Evolutionary conservation across 2,888 invertebrate species (phyloP), one percentile per base, ranked within the genome.

Genomic region (Cheilosia impressa): DNA sequence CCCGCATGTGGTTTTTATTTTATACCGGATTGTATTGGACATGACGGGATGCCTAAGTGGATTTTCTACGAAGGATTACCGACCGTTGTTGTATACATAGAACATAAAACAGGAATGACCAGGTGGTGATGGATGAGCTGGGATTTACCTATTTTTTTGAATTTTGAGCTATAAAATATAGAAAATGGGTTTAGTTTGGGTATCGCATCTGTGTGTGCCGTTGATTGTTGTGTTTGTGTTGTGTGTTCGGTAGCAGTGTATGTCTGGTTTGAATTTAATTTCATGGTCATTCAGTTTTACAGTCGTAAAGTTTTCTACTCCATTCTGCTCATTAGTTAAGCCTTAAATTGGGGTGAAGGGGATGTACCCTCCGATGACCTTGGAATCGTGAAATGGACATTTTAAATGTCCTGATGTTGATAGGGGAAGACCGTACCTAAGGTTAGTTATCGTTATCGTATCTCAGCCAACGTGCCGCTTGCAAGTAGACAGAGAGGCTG

Each of bases 11-110:
- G 38, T 38, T 38, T 77, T 34, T 45, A 53, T 69, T 34, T 76
- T 17, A 31, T 55, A 24, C 22, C 17, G 77, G 62, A 45, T 50
- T 66, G 65, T 47, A 45, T 75, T 63, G 45, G 45, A 55, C 73
- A 65, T 45, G 63, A 57, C 73, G 63, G 63, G 63, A 55, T 63
- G 73, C 63, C 65, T 73, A 73, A 47, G 45, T 65, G 17, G 47
- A 47, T 57, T 13, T 43, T n/a, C 31, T 19, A 17, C 38, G 38
- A 38, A 62, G 69, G 68, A 62, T 62, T 77, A 53, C 58, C 43
- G 2, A 52, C 7, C 50, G 31, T 15, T 45, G 15, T 47, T 38
- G 50, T 50, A n/a, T n/a, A 66, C 34, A 58, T 22, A 9, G 9
- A 15, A 27, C 27, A 27, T 66, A 58, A 10, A 66, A 57, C 27